Percentiles rank a stretch among this genome's conserved stretches.
Conservation (phyloP, 2,113 vertebrate species). For the Kryptolebias marmoratus region DNA sequence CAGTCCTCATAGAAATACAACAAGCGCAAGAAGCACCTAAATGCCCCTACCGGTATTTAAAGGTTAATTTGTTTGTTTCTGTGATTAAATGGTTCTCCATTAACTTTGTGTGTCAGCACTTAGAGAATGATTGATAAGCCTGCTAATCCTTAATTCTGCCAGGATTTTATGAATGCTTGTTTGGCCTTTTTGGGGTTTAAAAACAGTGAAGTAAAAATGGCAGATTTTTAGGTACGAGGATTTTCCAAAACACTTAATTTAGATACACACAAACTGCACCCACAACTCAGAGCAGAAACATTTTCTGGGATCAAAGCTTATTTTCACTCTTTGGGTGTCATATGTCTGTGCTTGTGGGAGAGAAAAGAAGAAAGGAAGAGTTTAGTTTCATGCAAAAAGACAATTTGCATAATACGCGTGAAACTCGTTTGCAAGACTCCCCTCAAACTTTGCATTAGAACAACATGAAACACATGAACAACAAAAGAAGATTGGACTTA, state of each 20-base stretch:
- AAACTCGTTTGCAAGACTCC: constrained; percentile 63
- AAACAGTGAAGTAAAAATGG: background rate
- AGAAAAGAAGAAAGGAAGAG: constrained; percentile 25
- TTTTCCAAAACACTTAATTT: constrained; percentile 8
- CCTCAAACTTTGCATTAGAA: constrained; percentile 63
- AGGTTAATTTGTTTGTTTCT: constrained; percentile 79
- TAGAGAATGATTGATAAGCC: constrained; percentile 60
- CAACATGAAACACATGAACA: constrained; percentile 49
- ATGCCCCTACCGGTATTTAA: constrained; percentile 69
- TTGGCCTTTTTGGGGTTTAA: background rate
- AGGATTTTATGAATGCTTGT: constrained; percentile 10
- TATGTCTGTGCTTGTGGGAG: constrained; percentile 47
- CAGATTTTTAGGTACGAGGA: background rate
- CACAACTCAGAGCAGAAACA: constrained; percentile 19
- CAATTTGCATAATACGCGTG: constrained; percentile 61
- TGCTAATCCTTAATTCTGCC: constrained; percentile 48
- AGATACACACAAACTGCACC: background rate
- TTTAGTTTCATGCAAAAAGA: constrained; percentile 58
- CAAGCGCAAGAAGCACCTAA: constrained; percentile 49
- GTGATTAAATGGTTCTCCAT: constrained; percentile 67
- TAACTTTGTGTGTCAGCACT: constrained; percentile 60
- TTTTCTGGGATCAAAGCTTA: constrained; percentile 40
- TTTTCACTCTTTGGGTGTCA: constrained; percentile 44
- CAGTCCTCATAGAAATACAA: constrained; percentile 45
- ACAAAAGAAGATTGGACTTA: background rate